phyloP scores from a whole-genome alignment of 1,140 invertebrate species.

The Portunus trituberculatus region DNA sequence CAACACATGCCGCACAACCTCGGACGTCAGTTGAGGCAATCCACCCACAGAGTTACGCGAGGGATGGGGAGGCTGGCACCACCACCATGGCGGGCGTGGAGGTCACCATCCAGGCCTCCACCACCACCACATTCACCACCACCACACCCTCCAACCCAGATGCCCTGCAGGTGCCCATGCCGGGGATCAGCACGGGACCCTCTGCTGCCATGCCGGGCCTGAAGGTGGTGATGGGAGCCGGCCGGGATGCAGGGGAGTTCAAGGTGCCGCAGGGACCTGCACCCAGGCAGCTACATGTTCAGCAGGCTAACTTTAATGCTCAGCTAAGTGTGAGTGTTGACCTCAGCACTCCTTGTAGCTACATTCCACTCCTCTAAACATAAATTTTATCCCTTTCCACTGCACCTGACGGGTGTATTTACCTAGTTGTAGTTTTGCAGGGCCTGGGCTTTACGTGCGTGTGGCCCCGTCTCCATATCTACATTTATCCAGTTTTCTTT shows the following conservation, averaged over 20 bases:
- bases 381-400: too few relatives aligned
- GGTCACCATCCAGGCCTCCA: slow-evolving; percentile 7
- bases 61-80: not conserved
- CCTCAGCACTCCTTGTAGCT: not conserved
- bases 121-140: not conserved
- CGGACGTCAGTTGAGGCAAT: not conserved
- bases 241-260: slow-evolving; percentile 54
- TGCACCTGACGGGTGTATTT: too few relatives aligned
- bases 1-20: too few relatives aligned
- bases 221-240: slow-evolving; percentile 32
- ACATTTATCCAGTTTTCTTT: too few relatives aligned
- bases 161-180: not conserved
- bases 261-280: slow-evolving; percentile 65
- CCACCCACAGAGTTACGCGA: not conserved
- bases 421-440: too few relatives aligned
- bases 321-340: slow-evolving; percentile 62
- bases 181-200: not conserved
- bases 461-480: too few relatives aligned
- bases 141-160: not conserved
- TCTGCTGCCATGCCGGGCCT: not conserved
- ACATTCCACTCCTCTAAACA: too few relatives aligned
- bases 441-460: too few relatives aligned
- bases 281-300: slow-evolving; percentile 54
- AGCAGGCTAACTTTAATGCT: slow-evolving; percentile 71
- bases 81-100: not conserved